Evolutionary conservation across 1,140 invertebrate genomes (phyloP), one percentile per base, ranked within the genome.

Genomic region (Philopotamus ludificatus): DNA sequence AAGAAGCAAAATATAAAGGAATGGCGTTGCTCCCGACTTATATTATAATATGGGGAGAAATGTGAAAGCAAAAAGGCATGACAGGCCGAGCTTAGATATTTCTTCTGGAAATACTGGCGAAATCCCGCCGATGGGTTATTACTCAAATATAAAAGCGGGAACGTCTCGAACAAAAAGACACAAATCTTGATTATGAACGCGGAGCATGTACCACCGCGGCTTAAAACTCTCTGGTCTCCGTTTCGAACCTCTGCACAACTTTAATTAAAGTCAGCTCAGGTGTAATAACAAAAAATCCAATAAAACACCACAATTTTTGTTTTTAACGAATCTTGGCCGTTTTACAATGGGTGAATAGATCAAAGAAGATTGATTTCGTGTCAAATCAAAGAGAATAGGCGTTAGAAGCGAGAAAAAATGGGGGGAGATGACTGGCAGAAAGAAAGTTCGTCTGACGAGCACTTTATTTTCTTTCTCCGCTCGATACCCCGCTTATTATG

Each of bases 161-260:
- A 18, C n/a, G 26, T 15, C 8, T 1, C 25, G 15, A 39, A 64
- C 18, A n/a, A 47, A 65, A 58, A 49, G 63, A 58, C 63, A 57
- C 63, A 57, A 65, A 65, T 65, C 63, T 58, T 55, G 63, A 65
- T 65, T 65, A 65, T 58, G 53, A 39, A n/a, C 20, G 8, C 23
- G 25, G 34, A 39, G 20, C 34, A 34, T 34, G 4, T 34, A 12
- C 28, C 4, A 34, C 28, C 12, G 4, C 12, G 28, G 28, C 12
- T 12, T 34, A 12, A 34, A 4, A 7, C 28, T 34, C 4, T 12
- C 28, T 34, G 12, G 4, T 34, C 12, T 7, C 12, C 4, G 28
- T 34, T 34, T 34, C 12, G 4, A 34, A 34, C 28, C 12, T 34
- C 12, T 12, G 28, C 28, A 34, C n/a, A 34, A 34, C 4, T 7